A percentile compares a stretch with the other conserved stretches of the same genome.
Conservation (phyloP, 64 coral and sea anemone genomes). For the Montipora foliosa region DNA sequence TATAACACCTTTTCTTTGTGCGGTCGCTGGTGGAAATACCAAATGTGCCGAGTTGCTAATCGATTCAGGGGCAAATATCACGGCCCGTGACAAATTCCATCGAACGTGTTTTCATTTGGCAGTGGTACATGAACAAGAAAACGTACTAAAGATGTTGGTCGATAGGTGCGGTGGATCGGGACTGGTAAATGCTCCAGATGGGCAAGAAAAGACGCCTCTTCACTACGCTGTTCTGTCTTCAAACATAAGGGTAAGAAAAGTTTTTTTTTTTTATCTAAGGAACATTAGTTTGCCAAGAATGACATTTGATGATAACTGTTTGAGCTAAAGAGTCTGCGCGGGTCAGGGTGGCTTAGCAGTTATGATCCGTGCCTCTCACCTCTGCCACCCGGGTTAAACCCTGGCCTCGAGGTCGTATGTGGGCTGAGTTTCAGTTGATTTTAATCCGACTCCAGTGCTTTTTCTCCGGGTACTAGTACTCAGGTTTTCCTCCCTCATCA, state of each 20-base stretch:
- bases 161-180: conserved; percentile 35
- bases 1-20: conserved; percentile 81
- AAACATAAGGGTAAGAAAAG: conserved; percentile 37
- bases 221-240: conserved; percentile 75
- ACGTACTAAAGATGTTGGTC: conserved; percentile 50
- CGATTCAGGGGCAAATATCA: conserved; percentile 63
- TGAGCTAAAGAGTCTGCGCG: too few species aligned
- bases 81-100: conserved; percentile 26
- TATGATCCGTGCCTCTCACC: too few species aligned
- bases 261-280: background rate
- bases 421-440: too few species aligned
- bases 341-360: too few species aligned
- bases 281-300: too few species aligned
- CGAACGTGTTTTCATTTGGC: conserved; percentile 83
- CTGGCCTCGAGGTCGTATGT: too few species aligned
- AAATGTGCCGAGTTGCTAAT: conserved; percentile 53
- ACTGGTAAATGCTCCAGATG: conserved; percentile 65
- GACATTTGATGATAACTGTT: too few species aligned
- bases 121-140: conserved; percentile 69
- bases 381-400: too few species aligned
- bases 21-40: conserved; percentile 55
- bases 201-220: conserved; percentile 71
- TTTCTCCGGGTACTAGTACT: too few species aligned
- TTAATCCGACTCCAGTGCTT: rapidly evolving
- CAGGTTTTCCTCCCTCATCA: too few species aligned